Evolutionary conservation across 2,888 invertebrate species (phyloP).

Genomic region (Julus scandinavius): DNA sequence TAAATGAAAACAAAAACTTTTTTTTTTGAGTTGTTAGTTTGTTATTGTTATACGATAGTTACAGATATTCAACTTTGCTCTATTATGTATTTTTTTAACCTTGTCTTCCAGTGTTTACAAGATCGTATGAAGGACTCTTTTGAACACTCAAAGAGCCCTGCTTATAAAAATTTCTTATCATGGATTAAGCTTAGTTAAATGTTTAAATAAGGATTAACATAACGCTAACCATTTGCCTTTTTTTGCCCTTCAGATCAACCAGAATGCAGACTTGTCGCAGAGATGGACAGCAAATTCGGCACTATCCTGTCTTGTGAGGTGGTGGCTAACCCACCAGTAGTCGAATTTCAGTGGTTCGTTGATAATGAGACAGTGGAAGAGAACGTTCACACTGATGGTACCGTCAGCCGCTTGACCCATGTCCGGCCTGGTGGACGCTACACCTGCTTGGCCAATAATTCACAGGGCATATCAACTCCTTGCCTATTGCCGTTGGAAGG

Average conservation of each 20-base stretch:
- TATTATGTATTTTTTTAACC: too few relatives aligned
- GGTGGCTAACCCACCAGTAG: constrained; percentile 80
- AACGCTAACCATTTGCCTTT: not conserved
- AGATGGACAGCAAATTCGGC: constrained; percentile 75
- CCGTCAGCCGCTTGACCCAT: constrained; percentile 74
- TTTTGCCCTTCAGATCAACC: constrained; percentile 75
- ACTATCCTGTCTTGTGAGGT: constrained; percentile 84
- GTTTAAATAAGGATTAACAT: too few relatives aligned
- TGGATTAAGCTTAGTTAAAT: too few relatives aligned
- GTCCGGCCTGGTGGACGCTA: constrained; percentile 79
- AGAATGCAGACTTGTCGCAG: constrained; percentile 81
- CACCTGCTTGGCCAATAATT: constrained; percentile 85
- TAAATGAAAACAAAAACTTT: too few relatives aligned
- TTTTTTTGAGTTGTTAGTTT: too few relatives aligned
- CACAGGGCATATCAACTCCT: constrained; percentile 74
- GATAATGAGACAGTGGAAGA: constrained; percentile 85
- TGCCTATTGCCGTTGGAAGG: constrained; percentile 71
- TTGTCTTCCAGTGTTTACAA: too few relatives aligned
- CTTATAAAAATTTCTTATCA: too few relatives aligned
- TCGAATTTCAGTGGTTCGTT: constrained; percentile 80
- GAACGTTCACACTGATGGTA: constrained; percentile 70
- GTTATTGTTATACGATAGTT: too few relatives aligned
- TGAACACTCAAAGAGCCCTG: too few relatives aligned
- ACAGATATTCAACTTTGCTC: too few relatives aligned
- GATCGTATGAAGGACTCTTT: too few relatives aligned